Evolutionary conservation across 2,797 vertebrate species (phyloP).

Genomic region (Harpagifer antarcticus): DNA sequence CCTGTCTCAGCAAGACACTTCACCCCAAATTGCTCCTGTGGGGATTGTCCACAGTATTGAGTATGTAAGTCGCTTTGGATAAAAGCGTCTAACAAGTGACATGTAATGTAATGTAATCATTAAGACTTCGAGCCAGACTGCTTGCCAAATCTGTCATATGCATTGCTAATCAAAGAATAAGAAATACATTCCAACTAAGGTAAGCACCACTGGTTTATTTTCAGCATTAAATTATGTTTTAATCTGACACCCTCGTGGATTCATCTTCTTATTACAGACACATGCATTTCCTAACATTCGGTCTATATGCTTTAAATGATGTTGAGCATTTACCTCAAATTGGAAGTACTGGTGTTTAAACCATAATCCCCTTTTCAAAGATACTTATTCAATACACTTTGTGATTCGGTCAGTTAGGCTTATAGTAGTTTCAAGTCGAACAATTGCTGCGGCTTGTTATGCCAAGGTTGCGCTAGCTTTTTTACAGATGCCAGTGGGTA

Average conservation of each 20-base stretch:
- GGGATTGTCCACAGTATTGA: no score
- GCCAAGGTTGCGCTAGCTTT: slow-evolving; percentile 14
- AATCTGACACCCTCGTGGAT: no score
- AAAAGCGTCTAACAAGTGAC: no score
- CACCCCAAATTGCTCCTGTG: no score
- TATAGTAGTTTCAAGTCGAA: neutral
- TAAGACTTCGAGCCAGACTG: neutral
- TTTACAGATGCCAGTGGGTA: neutral
- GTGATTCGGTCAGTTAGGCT: neutral
- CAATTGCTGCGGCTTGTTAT: slow-evolving; percentile 5
- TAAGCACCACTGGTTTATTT: neutral
- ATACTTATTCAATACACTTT: neutral
- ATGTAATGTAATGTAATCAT: neutral
- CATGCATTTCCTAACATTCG: no score
- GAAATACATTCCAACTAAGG: slow-evolving; percentile 1
- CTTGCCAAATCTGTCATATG: neutral
- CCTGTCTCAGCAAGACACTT: neutral
- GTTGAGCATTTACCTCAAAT: neutral
- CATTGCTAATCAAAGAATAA: slow-evolving; percentile 12
- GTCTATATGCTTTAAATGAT: neutral
- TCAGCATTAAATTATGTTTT: neutral
- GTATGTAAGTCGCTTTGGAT: no score
- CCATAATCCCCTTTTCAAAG: neutral
- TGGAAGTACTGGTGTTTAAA: neutral
- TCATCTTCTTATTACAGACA: no score